These are phyloP conservation scores for Syngnathus acus DNA, from an alignment of 2,797 vertebrate genomes.

Conservation along the genomic window DNA sequence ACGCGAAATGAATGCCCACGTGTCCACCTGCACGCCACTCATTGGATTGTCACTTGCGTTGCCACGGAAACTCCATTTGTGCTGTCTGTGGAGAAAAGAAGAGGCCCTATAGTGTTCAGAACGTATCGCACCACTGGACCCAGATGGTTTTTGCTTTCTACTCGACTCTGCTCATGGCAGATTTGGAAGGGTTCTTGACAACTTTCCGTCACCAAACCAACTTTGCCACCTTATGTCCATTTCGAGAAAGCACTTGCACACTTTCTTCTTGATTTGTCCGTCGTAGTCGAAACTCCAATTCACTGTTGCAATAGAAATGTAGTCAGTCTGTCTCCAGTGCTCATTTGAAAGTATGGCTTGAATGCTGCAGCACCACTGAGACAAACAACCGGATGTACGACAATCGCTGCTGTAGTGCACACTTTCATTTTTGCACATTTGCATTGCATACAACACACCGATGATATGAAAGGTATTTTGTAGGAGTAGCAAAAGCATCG, in stretches of 20 bases:
- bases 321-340: conserved; percentile 3
- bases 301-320: neutral
- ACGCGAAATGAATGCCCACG: conserved; percentile 74
- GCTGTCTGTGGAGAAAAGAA: conserved; percentile 29
- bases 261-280: neutral
- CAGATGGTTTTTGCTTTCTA: conserved; percentile 14
- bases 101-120: conserved; percentile 11
- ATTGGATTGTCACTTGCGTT: conserved; percentile 34
- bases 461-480: neutral
- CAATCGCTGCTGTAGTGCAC: conserved; percentile 5
- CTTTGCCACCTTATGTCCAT: conserved; percentile 18
- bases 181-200: conserved; percentile 24
- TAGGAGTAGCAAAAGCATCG: conserved; percentile 14
- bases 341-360: conserved; percentile 19
- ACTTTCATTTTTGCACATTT: neutral
- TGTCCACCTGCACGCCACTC: conserved; percentile 32
- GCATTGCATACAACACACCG: neutral
- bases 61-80: conserved; percentile 37
- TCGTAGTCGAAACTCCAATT: neutral
- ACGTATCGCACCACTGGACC: conserved; percentile 12
- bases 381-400: conserved; percentile 19
- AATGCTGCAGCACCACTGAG: conserved; percentile 9
- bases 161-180: conserved; percentile 5
- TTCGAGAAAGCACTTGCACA: conserved; percentile 1
- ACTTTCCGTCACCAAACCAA: conserved; percentile 6